Evolutionary conservation across 2,113 vertebrate genomes (phyloP), one percentile per base, ranked within the genome.

Genomic region (Arvicanthis niloticus): DNA sequence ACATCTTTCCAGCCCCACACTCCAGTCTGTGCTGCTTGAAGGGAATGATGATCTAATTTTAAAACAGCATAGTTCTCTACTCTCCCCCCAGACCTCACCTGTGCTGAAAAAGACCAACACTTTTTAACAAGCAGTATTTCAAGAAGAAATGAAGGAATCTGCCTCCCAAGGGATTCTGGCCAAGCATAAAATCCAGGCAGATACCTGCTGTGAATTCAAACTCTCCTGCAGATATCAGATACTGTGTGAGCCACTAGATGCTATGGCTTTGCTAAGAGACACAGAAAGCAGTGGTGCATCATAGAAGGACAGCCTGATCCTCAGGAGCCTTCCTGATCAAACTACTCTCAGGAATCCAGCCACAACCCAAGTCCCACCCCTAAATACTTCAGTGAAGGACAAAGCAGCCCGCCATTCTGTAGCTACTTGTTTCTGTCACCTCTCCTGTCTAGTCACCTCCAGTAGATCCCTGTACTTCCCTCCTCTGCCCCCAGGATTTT

Each of bases 61-160:
- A 96, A 96, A 77, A 70, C 24, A 65, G 76, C 60, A 37, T 87
- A 24, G 5, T 51, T 1, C n/a, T 19, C 58, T 34, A 56, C 16
- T 51, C 12, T 42, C 72, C 40, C 40, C 45, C 17, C 70, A 88
- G 51, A 60, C 15, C 5, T 48, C 40, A 37, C 6, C 11, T 24
- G 31, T 24, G 51, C 15, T 65, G 56, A 86, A 51, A 68, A 37
- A 24, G 85, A 34, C 5, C 37, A 8, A 17, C 75, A 87, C 60
- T 91, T 93, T 93, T n/a, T 95, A 70, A 73, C 75, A 95, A 7
- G 72, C 29, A 24, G 13, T 86, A 34, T 65, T 78, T 89, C 77
- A 82, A 22, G 34, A 77, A 37, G 67, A 94, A 96, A 17, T 53
- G 31, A 24, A 91, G 31, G 77, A 62, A 11, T 31, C 93, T 91